Evolutionary conservation across 2,113 vertebrate genomes (phyloP), one percentile per base, ranked within the genome.

Genomic region (Dromas ardeola): DNA sequence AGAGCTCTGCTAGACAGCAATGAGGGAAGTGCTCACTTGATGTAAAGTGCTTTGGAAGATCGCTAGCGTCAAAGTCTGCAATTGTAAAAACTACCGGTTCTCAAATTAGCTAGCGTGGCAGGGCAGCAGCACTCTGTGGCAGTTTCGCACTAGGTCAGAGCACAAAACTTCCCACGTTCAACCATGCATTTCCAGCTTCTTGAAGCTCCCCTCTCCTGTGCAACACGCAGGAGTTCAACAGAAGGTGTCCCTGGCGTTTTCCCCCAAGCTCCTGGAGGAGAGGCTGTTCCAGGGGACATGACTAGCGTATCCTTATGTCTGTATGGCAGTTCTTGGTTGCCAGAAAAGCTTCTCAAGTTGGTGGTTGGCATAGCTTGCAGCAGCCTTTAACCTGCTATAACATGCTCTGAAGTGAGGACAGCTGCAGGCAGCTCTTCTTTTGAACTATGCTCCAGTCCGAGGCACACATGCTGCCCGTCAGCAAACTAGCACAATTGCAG

Each of bases 341-440:
- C 86, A 77, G 89, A 56, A 94, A 86, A 89, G 22, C 40, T 86
- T 63, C 62, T 81, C 11, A 10, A 59, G 62, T 19, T 79, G 83
- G 66, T 13, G 36, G 38, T 5, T 89, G 88, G 65, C 93, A 70
- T 58, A 76, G 49, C 36, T 91, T 36, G 30, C 52, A 77, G 70
- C 77, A 95, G 84, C 81, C 73, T 91, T 88, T 72, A 79, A 69
- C 93, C 71, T 95, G 95, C 94, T 91, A 5, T 65, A 89, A 94
- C 96, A 82, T 53, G 97, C 89, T 94, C 61, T 73, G 89, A 74
- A 65, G 73, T 36, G 74, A 95, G 74, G 86, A 91, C 89, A 94
- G 94, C 93, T 85, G 73, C 93, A 76, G 89, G 97, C 88, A 94
- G 63, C 65, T 19, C 62, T 93, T 63, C 85, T 79, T 90, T 92